Percentiles rank a stretch among this genome's conserved stretches.
Evolutionary conservation across 2,113 vertebrate genomes (phyloP).

Genomic region (Anolis carolinensis): DNA sequence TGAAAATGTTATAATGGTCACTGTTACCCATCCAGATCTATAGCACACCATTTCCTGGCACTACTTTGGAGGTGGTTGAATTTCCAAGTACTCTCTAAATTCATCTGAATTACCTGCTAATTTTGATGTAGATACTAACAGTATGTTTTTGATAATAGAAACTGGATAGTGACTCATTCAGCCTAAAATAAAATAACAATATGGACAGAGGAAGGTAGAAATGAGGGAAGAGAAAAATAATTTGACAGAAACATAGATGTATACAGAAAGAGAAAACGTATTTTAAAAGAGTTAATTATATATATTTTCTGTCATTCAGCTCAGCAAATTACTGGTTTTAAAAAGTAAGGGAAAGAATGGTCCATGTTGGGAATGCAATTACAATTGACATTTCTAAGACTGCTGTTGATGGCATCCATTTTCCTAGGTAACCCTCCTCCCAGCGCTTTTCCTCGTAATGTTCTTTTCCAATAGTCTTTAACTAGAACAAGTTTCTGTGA

Average conservation of each 20-base stretch:
- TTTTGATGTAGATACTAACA: slow-evolving; percentile 1
- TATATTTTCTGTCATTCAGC: slow-evolving; percentile 24
- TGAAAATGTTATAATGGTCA: background rate
- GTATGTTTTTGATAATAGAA: slow-evolving; percentile 16
- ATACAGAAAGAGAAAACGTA: slow-evolving; percentile 9
- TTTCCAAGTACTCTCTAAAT: background rate
- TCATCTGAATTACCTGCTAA: background rate
- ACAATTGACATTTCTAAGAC: slow-evolving; percentile 23
- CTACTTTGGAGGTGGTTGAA: background rate
- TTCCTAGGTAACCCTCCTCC: background rate
- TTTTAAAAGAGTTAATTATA: slow-evolving; percentile 23
- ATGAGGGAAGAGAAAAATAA: background rate
- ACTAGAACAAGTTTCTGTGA: slow-evolving; percentile 4
- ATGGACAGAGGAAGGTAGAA: background rate
- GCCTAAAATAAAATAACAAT: slow-evolving; percentile 33
- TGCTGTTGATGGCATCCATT: slow-evolving; percentile 4
- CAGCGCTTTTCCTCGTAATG: background rate
- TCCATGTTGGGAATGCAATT: slow-evolving; percentile 9
- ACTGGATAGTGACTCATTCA: slow-evolving; percentile 20
- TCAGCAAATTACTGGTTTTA: slow-evolving; percentile 32
- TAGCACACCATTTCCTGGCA: background rate
- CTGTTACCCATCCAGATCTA: background rate
- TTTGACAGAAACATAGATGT: background rate
- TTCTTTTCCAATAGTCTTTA: background rate
- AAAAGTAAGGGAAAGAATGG: slow-evolving; percentile 25